Percentiles rank a stretch among this genome's conserved stretches.
These are phyloP conservation scores for Exocentrus adspersus DNA, from an alignment of 2,888 invertebrate genomes.

Conservation along the genomic window DNA sequence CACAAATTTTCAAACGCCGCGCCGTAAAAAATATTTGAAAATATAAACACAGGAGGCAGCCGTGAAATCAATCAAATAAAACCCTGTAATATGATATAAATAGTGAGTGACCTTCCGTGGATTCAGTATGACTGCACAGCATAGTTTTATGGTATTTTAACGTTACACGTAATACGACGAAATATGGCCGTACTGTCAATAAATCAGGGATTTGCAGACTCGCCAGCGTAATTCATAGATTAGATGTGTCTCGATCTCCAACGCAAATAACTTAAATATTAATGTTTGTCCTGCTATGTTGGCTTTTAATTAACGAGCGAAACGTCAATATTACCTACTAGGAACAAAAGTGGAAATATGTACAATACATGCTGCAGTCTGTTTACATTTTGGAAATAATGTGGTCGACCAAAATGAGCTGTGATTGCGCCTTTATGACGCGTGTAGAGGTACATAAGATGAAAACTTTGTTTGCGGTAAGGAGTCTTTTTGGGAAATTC, in stretches of 20 bases:
- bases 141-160: constrained; percentile 57
- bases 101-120: constrained; percentile 39
- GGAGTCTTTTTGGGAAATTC: too few relatives aligned
- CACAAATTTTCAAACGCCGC: constrained; percentile 46
- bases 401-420: too few relatives aligned
- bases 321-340: constrained; percentile 20
- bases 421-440: too few relatives aligned
- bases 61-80: constrained; percentile 55
- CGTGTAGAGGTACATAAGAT: too few relatives aligned
- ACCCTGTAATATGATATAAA: constrained; percentile 57
- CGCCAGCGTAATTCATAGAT: constrained; percentile 61
- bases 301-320: constrained; percentile 57
- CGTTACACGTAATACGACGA: constrained; percentile 55
- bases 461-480: too few relatives aligned
- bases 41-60: constrained; percentile 40
- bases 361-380: too few relatives aligned
- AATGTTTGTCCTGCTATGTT: constrained; percentile 54
- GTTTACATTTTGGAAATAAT: too few relatives aligned
- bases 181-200: constrained; percentile 55
- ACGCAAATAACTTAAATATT: constrained; percentile 59
- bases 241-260: constrained; percentile 55
- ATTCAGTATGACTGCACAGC: constrained; percentile 38
- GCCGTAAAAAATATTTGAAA: constrained; percentile 46
- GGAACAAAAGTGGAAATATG: background rate
- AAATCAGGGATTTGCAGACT: constrained; percentile 58